These are phyloP conservation scores for Drosophila prosaltans DNA, from an alignment of 1,140 invertebrate species.

Conservation along the genomic window DNA sequence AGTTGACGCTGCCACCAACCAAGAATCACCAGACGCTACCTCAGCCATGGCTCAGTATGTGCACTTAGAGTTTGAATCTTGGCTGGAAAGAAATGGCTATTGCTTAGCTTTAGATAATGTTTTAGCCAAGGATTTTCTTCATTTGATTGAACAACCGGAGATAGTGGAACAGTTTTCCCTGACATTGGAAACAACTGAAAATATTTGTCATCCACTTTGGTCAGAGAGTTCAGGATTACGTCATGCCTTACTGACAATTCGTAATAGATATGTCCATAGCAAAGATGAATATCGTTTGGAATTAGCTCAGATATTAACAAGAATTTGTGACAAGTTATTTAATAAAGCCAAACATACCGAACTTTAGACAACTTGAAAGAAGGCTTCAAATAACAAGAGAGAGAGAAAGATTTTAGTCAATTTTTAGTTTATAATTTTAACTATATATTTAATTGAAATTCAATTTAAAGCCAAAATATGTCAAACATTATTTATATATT, in stretches of 20 bases:
- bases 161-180: conserved; percentile 63
- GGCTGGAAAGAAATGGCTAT: conserved; percentile 63
- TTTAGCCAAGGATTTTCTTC: conserved; percentile 45
- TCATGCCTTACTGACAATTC: conserved; percentile 61
- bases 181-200: conserved; percentile 52
- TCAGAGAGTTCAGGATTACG: conserved; percentile 54
- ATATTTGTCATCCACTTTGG: conserved; percentile 63
- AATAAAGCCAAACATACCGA: conserved; percentile 63
- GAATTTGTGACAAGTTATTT: conserved; percentile 50
- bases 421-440: conserved; percentile 22
- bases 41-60: conserved; percentile 64
- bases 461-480: conserved; percentile 41
- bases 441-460: conserved; percentile 32
- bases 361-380: conserved; percentile 41
- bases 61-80: conserved; percentile 60
- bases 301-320: conserved; percentile 51
- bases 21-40: conserved; percentile 31
- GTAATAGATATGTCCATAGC: conserved; percentile 60
- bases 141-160: conserved; percentile 69
- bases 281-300: conserved; percentile 72
- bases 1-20: conserved; percentile 34
- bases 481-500: conserved; percentile 23
- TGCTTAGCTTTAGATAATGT: conserved; percentile 55
- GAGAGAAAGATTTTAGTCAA: conserved; percentile 24
- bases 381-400: background rate